Evolutionary conservation across 2,113 vertebrate genomes (phyloP).

Genomic region (Pogonocichla stellata): DNA sequence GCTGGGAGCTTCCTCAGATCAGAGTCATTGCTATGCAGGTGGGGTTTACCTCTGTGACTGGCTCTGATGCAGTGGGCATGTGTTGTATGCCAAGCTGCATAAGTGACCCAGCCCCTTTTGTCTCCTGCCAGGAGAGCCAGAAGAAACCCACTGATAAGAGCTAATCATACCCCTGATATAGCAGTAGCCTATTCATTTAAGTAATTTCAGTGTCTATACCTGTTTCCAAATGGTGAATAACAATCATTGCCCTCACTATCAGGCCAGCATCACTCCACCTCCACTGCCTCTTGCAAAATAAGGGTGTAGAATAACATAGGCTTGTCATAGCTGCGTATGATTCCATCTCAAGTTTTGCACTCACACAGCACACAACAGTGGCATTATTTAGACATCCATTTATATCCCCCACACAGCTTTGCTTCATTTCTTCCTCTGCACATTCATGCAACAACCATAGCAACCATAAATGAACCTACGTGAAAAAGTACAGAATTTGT

Average conservation of each 20-base stretch:
- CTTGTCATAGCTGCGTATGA: not conserved
- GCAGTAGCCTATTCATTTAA: not conserved
- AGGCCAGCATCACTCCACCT: not conserved
- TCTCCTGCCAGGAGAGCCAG: not conserved
- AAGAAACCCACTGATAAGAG: not conserved
- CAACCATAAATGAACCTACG: not conserved
- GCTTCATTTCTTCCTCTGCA: not conserved
- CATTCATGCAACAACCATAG: not conserved
- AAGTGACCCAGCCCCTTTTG: not conserved
- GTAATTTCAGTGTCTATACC: not conserved
- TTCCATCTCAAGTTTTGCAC: not conserved
- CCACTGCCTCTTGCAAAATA: constrained; percentile 9
- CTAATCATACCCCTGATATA: not conserved
- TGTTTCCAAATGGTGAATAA: not conserved
- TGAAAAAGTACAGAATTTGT: not conserved
- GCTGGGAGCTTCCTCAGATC: not conserved
- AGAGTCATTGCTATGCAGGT: not conserved
- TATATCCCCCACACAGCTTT: not conserved
- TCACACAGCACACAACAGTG: not conserved
- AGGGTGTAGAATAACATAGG: not conserved
- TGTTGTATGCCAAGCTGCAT: not conserved
- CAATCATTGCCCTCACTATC: not conserved
- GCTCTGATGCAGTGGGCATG: not conserved
- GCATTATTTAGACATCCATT: not conserved
- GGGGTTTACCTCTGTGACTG: not conserved